phyloP scores from a whole-genome alignment of 2,888 invertebrate genomes.

The Caenorhabditis sp. region DNA sequence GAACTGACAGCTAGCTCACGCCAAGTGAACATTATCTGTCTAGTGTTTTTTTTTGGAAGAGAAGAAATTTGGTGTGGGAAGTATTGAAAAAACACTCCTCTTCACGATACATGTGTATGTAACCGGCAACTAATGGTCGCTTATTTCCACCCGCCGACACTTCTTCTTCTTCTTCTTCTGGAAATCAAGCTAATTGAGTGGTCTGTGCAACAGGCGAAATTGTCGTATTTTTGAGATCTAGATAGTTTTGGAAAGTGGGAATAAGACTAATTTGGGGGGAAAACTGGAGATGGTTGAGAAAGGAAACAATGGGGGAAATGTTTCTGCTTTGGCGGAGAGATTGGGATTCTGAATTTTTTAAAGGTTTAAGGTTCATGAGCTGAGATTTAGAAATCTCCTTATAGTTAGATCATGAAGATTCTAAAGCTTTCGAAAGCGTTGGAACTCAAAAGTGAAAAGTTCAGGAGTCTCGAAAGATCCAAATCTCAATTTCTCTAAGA shows the following conservation, averaged over 20 bases:
- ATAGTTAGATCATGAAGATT: no score
- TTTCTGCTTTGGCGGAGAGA: no score
- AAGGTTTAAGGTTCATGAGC: no score
- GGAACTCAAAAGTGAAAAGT: no score
- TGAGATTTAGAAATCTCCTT: no score
- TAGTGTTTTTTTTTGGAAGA: no score
- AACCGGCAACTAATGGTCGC: slow-evolving; percentile 1
- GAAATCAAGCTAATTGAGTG: slow-evolving; percentile 9
- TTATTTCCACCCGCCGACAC: not conserved
- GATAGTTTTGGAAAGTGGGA: not conserved
- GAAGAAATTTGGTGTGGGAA: not conserved
- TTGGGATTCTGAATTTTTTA: no score
- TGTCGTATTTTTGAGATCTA: not conserved
- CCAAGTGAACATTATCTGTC: not conserved
- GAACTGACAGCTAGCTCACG: not conserved
- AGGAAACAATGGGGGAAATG: not conserved
- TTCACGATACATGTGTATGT: no score
- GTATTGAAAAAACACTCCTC: not conserved
- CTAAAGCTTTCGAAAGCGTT: no score
- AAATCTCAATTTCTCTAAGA: no score
- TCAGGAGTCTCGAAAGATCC: no score
- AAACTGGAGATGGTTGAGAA: not conserved
- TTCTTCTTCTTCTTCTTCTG: not conserved
- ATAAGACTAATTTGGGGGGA: not conserved
- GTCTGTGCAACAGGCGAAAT: not conserved